Percentiles rank a stretch among this genome's conserved stretches.
phyloP scores from a whole-genome alignment of 2,888 invertebrate species.

The Mesoligia furuncula region DNA sequence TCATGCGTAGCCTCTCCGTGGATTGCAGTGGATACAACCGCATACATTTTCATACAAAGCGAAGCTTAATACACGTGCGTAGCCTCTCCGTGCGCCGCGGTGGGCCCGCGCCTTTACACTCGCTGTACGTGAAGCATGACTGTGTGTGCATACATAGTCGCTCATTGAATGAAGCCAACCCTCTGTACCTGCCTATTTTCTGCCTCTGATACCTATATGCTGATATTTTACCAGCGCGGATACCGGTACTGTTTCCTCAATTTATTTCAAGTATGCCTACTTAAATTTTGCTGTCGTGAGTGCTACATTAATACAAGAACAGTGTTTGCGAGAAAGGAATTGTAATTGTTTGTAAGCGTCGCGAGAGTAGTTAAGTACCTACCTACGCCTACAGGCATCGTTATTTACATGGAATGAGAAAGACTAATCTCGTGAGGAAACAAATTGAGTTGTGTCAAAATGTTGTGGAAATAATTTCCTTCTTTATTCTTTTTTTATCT shows the following conservation, averaged over 20 bases:
- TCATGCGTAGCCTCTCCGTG: too few species aligned
- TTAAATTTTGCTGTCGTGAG: conserved; percentile 40
- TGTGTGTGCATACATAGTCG: background rate
- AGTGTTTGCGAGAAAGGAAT: conserved; percentile 24
- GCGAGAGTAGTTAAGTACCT: conserved; percentile 32
- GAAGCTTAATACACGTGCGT: too few species aligned
- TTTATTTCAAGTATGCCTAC: conserved; percentile 44
- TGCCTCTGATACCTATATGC: background rate
- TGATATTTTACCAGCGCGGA: conserved; percentile 7
- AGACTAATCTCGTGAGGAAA: conserved; percentile 2
- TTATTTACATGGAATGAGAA: conserved; percentile 32
- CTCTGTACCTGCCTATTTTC: background rate
- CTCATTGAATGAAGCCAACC: background rate
- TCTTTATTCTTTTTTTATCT: background rate
- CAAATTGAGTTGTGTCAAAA: conserved; percentile 23
- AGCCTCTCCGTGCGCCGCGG: too few species aligned
- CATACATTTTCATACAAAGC: too few species aligned
- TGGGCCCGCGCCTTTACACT: too few species aligned
- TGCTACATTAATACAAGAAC: conserved; percentile 38
- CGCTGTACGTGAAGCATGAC: background rate
- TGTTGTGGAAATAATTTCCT: background rate
- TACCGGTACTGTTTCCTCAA: conserved; percentile 57
- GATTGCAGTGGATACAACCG: too few species aligned
- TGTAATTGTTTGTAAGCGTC: conserved; percentile 46
- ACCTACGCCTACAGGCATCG: conserved; percentile 9